Base-by-base conservation (phyloP, 2,888 invertebrate species). In the Sesia apiformis region DNA sequence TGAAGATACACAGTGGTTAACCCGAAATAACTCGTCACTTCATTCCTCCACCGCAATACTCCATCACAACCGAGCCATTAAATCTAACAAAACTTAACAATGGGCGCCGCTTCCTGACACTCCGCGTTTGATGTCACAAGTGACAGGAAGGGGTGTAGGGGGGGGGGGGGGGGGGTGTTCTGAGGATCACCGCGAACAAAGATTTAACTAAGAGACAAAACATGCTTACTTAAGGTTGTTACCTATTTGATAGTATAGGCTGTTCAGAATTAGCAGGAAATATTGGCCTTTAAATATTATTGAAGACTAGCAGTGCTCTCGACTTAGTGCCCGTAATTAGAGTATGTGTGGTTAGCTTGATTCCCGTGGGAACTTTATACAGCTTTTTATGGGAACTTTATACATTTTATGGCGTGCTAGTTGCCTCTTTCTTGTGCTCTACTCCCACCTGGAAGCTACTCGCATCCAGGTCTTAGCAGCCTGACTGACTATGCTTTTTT, bases 151-250 rank as follows among this genome's bases (percentile, higher is more conserved):
- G 60, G 61, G 61, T 58, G 53, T 42, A 51, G 52, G 41, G 40
- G 55, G 63, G 57, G 53, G 55, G 52, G 55, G n/a, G 56, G 57
- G 58, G 56, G 58, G 56, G 61, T 60, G 70, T 66, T 60, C 61
- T 65, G 69, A 64, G 69, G 73, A 67, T 74, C 70, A 74, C 74
- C 74, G 70, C 74, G 74, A 78, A 78, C 83, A 79, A 83, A 78
- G 84, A 82, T 81, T 78, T 74, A 77, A 79, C 78, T 77, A 69
- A 71, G 76, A 81, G 78, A 83, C 84, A 82, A 84, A 83, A 84
- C 84, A 83, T 70, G 82, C 81, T 81, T 77, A 75, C 77, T 78
- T 74, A 74, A 72, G 70, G 64, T 74, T 69, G 72, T 76, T 81
- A 84, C 83, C 81, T 82, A 76, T 70, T 70, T 64, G 40, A 40